These are phyloP conservation scores for Microplitis manilae DNA, from an alignment of 2,888 invertebrate species.

Conservation along the genomic window DNA sequence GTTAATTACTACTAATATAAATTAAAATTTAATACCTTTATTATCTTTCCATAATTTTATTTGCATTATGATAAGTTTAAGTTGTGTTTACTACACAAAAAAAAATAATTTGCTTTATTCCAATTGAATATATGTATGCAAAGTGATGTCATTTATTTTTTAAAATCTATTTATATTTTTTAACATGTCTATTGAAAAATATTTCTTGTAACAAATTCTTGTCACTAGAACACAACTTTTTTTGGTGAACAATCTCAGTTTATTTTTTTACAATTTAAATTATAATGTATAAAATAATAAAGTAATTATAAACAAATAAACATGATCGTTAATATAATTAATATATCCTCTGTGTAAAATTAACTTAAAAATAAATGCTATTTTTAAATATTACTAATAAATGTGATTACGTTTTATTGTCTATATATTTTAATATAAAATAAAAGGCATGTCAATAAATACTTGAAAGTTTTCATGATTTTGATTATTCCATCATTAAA, in stretches of 20 bases:
- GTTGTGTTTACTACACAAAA: neutral
- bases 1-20: neutral
- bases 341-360: too few relatives aligned
- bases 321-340: neutral
- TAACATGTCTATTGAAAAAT: conserved; percentile 43
- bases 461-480: neutral
- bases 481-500: neutral
- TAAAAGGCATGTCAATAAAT: neutral
- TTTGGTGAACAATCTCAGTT: conserved; percentile 68
- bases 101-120: neutral
- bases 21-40: too few relatives aligned
- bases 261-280: conserved; percentile 41
- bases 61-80: neutral
- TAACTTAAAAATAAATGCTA: neutral
- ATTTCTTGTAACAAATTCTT: conserved; percentile 56
- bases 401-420: neutral
- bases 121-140: neutral
- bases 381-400: neutral
- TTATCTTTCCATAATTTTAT: neutral
- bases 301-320: neutral
- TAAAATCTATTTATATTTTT: neutral
- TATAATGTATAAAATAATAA: neutral
- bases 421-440: conserved; percentile 18
- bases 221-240: conserved; percentile 67
- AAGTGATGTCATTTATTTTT: neutral